Base-by-base conservation (phyloP, 92 coral and sea anemone genomes). In the Isaurus tuberculatus region DNA sequence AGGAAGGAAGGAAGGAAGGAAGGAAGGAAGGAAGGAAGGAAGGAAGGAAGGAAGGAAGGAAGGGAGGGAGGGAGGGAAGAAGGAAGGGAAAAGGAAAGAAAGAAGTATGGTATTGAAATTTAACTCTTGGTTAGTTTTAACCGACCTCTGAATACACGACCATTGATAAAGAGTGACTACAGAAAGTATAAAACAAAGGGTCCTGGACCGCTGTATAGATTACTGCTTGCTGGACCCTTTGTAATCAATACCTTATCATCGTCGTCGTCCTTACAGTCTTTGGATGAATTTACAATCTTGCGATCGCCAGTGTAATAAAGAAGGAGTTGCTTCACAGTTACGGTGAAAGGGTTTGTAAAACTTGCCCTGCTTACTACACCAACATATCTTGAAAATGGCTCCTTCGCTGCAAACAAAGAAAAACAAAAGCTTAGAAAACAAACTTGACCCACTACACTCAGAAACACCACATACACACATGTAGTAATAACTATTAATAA, bases 221-320 rank as follows among this genome's bases (percentile, higher is more conserved):
- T 11, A 15, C 3, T 14, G 2, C 20, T 15, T 51, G 5, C 23
- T 14, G 3, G 22, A 51, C 15, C 20, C 10, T 16, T 34, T 0
- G 44, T 34, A 6, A 40, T 68, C 27, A 64, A 33, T 72, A 44
- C 78, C 78, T 72, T 72, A 2, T 42, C 57, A 72, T 33, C 7
- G 46, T 23, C n/a, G 19, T 27, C 20, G 23, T 8, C 29, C 37
- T 77, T 77, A 48, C 82, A 77, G 32, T 58, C 57, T 33, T 51
- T 3, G 13, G 70, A 34, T 17, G 70, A 58, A 23, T 36, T 55
- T 16, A 77, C 31, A 32, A 29, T 10, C 31, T 4, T 77, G 49
- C 81, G 90, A 15, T 67, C 22, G n/a, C 98, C 98, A 65, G 94
- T 91, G 80, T 82, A 90, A 73, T 95, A 94, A 26, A 92, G 65